Conservation (phyloP, 2,797 vertebrate species). For the Crotalus adamanteus region DNA sequence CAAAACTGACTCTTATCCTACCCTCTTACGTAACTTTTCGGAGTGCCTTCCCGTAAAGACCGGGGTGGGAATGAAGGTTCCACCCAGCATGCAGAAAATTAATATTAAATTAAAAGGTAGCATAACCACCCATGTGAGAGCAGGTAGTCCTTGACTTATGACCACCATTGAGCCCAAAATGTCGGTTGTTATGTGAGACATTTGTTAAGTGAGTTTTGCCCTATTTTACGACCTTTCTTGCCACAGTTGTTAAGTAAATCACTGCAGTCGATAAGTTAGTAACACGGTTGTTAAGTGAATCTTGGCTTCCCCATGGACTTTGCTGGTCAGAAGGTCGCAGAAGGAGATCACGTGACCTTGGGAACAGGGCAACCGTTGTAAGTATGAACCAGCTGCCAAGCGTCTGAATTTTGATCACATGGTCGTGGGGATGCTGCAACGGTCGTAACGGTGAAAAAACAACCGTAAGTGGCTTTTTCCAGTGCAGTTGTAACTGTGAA, state of each 20-base stretch:
- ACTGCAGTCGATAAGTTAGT: background rate
- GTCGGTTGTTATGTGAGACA: background rate
- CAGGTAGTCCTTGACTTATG: background rate
- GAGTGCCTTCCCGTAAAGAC: background rate
- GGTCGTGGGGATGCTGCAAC: background rate
- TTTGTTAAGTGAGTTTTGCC: background rate
- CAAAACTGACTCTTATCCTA: background rate
- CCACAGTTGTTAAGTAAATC: background rate
- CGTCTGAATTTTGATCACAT: background rate
- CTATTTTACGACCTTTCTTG: background rate
- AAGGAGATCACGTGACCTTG: background rate
- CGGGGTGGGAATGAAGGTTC: background rate
- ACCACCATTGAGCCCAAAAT: background rate
- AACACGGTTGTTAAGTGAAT: background rate
- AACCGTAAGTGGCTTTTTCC: accelerated
- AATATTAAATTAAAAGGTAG: background rate
- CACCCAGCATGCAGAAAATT: background rate
- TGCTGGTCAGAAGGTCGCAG: background rate
- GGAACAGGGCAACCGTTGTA: background rate
- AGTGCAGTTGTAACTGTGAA: background rate
- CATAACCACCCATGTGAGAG: background rate
- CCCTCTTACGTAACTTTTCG: background rate
- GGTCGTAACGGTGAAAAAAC: background rate
- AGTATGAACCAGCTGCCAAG: background rate
- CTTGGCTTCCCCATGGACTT: background rate